These are phyloP conservation scores for Plagodis dolabraria DNA, from an alignment of 2,888 invertebrate genomes.

Conservation along the genomic window DNA sequence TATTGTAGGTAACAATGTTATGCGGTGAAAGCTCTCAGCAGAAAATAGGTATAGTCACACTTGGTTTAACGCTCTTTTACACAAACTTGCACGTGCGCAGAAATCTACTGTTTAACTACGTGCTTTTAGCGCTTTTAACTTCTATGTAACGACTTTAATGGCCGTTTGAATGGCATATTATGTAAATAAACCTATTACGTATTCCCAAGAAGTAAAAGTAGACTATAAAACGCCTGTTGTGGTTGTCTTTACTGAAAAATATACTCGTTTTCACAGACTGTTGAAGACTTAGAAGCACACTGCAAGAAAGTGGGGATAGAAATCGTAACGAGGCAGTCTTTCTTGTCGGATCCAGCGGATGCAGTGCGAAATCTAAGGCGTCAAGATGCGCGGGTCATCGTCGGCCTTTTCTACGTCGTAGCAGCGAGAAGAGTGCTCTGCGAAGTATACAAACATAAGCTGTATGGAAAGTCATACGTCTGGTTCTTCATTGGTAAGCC, in stretches of 20 bases:
- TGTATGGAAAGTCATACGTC: conserved; percentile 98
- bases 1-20: conserved; percentile 33
- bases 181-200: conserved; percentile 7
- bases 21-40: conserved; percentile 35
- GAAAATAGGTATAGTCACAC: conserved; percentile 35
- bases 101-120: conserved; percentile 23
- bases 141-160: conserved; percentile 13
- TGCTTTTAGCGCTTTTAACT: conserved; percentile 20
- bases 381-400: conserved; percentile 98
- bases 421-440: conserved; percentile 98
- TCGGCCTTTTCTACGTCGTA: conserved; percentile 99
- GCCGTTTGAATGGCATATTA: conserved; percentile 12
- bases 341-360: conserved; percentile 98
- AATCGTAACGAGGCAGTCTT: conserved; percentile 98
- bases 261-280: conserved; percentile 88
- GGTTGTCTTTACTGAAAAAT: background rate
- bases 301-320: conserved; percentile 97
- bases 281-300: conserved; percentile 97
- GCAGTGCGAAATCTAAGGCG: conserved; percentile 97
- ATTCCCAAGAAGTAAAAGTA: background rate
- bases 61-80: conserved; percentile 35
- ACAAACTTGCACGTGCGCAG: conserved; percentile 28
- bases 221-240: background rate
- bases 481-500: conserved; percentile 99
- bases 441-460: conserved; percentile 96